Percentiles rank a stretch among this genome's conserved stretches.
These are phyloP conservation scores for Rhineura floridana DNA, from an alignment of 2,113 vertebrate species.

Conservation along the genomic window DNA sequence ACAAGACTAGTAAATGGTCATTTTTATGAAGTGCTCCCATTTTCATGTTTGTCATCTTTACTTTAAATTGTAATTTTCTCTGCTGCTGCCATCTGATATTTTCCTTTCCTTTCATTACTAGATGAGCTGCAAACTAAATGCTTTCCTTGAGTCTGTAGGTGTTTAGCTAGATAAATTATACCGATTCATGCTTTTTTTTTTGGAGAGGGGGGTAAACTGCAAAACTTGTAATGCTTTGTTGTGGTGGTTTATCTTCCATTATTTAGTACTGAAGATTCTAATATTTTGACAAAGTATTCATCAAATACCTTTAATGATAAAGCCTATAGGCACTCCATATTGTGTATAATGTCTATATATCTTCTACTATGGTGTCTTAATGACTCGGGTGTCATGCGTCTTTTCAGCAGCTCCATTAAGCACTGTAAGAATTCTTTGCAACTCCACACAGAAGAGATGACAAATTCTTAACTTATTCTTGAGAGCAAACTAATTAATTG, in stretches of 20 bases:
- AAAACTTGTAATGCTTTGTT: not conserved
- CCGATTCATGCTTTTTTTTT: not conserved
- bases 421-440: constrained; percentile 30
- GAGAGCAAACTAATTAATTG: constrained; percentile 49
- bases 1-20: constrained; percentile 28
- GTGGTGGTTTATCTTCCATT: not conserved
- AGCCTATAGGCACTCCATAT: constrained; percentile 32
- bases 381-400: constrained; percentile 20
- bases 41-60: constrained; percentile 4
- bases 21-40: constrained; percentile 20
- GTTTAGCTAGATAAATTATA: constrained; percentile 4
- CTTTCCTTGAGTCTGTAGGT: not conserved
- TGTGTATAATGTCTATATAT: constrained; percentile 50
- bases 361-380: constrained; percentile 14
- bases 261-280: not conserved
- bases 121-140: not conserved
- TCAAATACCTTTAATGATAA: constrained; percentile 31
- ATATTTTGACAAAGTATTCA: constrained; percentile 16
- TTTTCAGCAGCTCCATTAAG: constrained; percentile 51
- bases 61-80: not conserved
- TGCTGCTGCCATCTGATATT: not conserved
- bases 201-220: constrained; percentile 1
- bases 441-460: constrained; percentile 46
- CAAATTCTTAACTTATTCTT: constrained; percentile 33
- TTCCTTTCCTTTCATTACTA: not conserved